A percentile compares a stretch with the other conserved stretches of the same genome.
Conservation (phyloP, 2,797 vertebrate species). For the Microctenopoma stevenorrisi region DNA sequence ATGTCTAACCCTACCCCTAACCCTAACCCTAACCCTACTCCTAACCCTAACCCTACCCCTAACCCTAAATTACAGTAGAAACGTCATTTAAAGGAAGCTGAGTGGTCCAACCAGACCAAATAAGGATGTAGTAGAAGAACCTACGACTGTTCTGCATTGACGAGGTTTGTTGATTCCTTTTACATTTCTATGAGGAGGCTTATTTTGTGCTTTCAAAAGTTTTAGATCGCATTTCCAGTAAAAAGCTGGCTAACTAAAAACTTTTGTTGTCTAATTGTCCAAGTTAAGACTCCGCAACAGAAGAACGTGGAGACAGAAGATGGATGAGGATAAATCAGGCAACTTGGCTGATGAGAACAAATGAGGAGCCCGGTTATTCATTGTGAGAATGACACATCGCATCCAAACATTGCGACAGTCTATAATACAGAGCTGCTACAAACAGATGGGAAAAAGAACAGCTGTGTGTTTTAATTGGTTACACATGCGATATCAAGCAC, state of each 20-base stretch:
- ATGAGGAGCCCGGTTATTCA: constrained; percentile 60
- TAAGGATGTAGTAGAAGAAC: neutral
- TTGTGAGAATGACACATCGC: constrained; percentile 61
- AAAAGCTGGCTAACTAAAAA: constrained; percentile 1
- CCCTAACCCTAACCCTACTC: no score
- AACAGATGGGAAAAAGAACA: constrained; percentile 72
- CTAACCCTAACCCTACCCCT: no score
- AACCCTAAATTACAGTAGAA: no score
- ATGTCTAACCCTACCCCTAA: no score
- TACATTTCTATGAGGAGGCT: neutral
- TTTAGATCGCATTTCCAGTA: constrained; percentile 1
- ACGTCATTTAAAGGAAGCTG: no score
- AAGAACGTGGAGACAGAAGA: constrained; percentile 35
- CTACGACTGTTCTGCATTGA: neutral
- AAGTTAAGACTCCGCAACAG: constrained; percentile 36
- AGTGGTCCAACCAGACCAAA: neutral
- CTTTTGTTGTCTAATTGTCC: constrained; percentile 29
- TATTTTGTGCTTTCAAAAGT: constrained; percentile 2
- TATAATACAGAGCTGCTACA: constrained; percentile 56
- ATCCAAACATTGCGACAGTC: constrained; percentile 56
- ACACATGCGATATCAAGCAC: constrained; percentile 76
- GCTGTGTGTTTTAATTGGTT: constrained; percentile 79
- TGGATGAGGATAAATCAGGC: constrained; percentile 61
- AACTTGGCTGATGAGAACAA: constrained; percentile 68
- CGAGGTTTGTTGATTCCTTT: neutral